Percentiles rank a stretch among this genome's conserved stretches.
Evolutionary conservation across 2,797 vertebrate species (phyloP).

Genomic region (Psittacula echo): DNA sequence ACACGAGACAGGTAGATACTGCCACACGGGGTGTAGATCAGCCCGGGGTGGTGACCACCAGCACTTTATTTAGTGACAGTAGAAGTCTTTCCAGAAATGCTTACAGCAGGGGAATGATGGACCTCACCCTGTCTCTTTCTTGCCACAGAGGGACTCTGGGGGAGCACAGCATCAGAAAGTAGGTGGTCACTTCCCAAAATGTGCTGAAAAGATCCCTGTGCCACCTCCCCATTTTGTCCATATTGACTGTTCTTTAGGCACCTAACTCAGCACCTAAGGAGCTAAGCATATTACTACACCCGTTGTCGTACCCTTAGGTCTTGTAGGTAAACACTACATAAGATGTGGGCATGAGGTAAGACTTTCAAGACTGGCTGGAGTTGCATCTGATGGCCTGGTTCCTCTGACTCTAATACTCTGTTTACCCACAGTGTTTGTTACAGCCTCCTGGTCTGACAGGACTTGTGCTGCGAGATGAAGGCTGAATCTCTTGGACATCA

Average conservation of each 20-base stretch:
- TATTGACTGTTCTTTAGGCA: background rate
- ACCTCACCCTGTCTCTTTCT: background rate
- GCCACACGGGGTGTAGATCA: background rate
- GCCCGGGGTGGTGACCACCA: background rate
- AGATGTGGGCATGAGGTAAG: background rate
- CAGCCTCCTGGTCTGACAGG: background rate
- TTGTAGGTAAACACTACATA: background rate
- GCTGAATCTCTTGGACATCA: background rate
- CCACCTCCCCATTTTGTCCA: background rate
- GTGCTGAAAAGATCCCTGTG: background rate
- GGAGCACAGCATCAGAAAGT: background rate
- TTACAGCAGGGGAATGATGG: background rate
- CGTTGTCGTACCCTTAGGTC: background rate
- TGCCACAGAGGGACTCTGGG: background rate
- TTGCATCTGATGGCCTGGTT: background rate
- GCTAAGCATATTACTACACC: background rate
- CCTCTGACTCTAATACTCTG: background rate
- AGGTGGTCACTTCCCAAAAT: background rate
- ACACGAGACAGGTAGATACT: background rate
- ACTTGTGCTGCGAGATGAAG: background rate
- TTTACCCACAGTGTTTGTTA: background rate
- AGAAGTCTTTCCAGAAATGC: background rate
- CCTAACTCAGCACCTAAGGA: background rate
- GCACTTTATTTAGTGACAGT: background rate
- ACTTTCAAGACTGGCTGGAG: background rate